A percentile compares a stretch with the other conserved stretches of the same genome.
Conservation (phyloP, 1,140 invertebrate genomes). For the Harpegnathos saltator region DNA sequence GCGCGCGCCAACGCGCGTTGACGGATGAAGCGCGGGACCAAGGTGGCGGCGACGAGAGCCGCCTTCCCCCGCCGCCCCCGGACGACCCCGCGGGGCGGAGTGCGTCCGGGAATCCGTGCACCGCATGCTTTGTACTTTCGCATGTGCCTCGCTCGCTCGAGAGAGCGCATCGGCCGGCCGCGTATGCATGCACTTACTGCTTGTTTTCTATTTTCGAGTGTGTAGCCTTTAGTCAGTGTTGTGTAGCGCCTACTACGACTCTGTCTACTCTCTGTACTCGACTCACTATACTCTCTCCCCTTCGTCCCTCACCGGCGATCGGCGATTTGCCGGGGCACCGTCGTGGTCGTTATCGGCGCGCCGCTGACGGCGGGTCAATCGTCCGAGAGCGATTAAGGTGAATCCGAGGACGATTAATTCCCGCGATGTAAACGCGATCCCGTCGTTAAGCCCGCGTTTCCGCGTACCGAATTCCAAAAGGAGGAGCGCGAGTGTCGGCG, state of each 20-base stretch:
- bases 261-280: slow-evolving; percentile 70
- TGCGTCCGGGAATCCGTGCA: slow-evolving; percentile 64
- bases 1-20: too few species aligned
- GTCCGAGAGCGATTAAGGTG: background rate
- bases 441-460: background rate
- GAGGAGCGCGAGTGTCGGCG: too few species aligned
- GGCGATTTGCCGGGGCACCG: slow-evolving; percentile 1
- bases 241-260: slow-evolving; percentile 60
- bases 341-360: background rate
- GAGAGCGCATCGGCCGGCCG: slow-evolving; percentile 36
- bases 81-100: slow-evolving; percentile 51
- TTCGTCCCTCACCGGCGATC: slow-evolving; percentile 8
- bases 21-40: slow-evolving; percentile 49
- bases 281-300: slow-evolving; percentile 65
- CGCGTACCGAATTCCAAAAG: background rate
- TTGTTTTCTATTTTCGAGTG: slow-evolving; percentile 58
- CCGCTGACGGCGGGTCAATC: background rate
- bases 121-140: slow-evolving; percentile 69
- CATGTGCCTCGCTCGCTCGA: too few species aligned
- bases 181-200: slow-evolving; percentile 65
- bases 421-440: background rate
- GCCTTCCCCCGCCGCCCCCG: background rate
- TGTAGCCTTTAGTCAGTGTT: slow-evolving; percentile 57
- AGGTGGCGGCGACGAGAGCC: slow-evolving; percentile 35
- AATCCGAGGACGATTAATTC: background rate